Base-by-base conservation (phyloP, 2,888 invertebrate species). In the Flabesymbios commensalis region DNA sequence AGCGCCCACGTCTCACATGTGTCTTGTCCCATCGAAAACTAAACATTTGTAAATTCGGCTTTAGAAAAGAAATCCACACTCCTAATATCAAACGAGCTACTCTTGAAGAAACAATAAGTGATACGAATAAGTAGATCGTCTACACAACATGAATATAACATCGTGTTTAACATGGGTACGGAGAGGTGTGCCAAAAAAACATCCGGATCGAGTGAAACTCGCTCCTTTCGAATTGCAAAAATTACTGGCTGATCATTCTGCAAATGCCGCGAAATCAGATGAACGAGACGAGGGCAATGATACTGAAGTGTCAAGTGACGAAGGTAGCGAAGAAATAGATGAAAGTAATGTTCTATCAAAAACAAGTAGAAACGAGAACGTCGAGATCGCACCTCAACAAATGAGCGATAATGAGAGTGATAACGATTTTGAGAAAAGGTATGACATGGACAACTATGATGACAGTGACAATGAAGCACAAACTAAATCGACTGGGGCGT, bases 91-190 rank as follows among this genome's bases (percentile, higher is more conserved):
- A n/a, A n/a, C n/a, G n/a, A n/a, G n/a, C n/a, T n/a, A n/a, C n/a
- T n/a, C n/a, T n/a, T n/a, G n/a, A n/a, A n/a, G n/a, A n/a, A n/a
- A n/a, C n/a, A n/a, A n/a, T n/a, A n/a, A n/a, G n/a, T n/a, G n/a
- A n/a, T n/a, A n/a, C n/a, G n/a, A n/a, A n/a, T n/a, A n/a, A n/a
- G n/a, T n/a, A n/a, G n/a, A n/a, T n/a, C n/a, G n/a, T n/a, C n/a
- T n/a, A n/a, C n/a, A n/a, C n/a, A 33, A 49, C 31, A 76, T 77
- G 74, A 78, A 78, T 68, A 74, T 78, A 29, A 71, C 81, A 24
- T 75, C 82, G 10, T 80, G 82, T 71, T 59, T 82, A 43, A 68
- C 76, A 26, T 83, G 83, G 83, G 75, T 83, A 2, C 69, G 68
- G 61, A 71, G 74, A 64, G 83, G 83, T 3, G 71, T 77, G 36